phyloP scores from a whole-genome alignment of 1,140 invertebrate species.

The Brachystomella parvula region DNA sequence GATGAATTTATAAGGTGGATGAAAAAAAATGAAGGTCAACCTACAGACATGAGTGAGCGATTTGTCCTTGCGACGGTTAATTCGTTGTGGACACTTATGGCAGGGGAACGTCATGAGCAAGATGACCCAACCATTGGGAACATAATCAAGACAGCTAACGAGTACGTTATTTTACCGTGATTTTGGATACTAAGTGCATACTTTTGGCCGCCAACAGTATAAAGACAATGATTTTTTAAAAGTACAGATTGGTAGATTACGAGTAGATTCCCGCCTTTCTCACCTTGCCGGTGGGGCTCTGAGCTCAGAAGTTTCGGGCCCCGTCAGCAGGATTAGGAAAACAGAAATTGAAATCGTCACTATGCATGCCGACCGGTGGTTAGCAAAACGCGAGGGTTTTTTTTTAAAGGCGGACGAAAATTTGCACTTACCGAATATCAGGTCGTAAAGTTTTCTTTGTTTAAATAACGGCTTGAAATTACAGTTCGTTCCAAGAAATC shows the following conservation, averaged over 20 bases:
- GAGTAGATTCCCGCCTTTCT: too few species aligned
- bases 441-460: background rate
- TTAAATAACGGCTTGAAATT: background rate
- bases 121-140: conserved; percentile 4
- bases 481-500: background rate
- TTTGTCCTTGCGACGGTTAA: background rate
- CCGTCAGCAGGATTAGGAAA: too few species aligned
- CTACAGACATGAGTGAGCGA: background rate
- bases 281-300: too few species aligned
- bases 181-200: too few species aligned
- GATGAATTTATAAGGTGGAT: conserved; percentile 15
- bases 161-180: background rate
- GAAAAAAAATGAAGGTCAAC: background rate
- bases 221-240: too few species aligned
- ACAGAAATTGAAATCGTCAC: too few species aligned
- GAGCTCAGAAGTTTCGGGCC: too few species aligned
- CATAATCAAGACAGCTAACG: background rate
- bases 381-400: too few species aligned
- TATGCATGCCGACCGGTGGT: too few species aligned
- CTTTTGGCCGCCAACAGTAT: too few species aligned
- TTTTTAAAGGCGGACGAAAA: too few species aligned
- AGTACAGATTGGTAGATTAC: too few species aligned
- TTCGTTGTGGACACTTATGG: background rate
- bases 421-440: background rate
- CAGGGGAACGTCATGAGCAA: background rate